Evolutionary conservation across 53 echinoderm and acorn worm species (phyloP), one percentile per base, ranked within the genome.

Genomic region (Henricia sp.): DNA sequence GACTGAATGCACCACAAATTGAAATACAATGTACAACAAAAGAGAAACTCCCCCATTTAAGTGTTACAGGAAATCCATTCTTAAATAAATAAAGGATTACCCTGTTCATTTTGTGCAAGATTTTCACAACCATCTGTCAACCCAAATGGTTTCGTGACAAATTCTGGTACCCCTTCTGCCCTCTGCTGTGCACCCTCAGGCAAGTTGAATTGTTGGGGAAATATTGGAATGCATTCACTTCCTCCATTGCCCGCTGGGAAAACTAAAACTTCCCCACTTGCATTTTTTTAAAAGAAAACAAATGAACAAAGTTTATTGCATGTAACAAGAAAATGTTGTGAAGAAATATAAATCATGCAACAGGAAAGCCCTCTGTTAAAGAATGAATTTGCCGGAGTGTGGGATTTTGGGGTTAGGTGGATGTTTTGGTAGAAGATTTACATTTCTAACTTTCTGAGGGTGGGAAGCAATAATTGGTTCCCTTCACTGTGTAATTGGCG

Each of bases 41-140:
- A 25, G 24, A 56, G 27, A 19, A 56, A 23, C 57, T 10, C 33
- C 62, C 62, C 13, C 2, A 29, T 27, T 30, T 30, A 60, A 40
- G 77, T 17, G 63, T 80, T 80, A 63, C 80, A 64, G 80, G 80
- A 80, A 80, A 80, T 64, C 38, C 37, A 30, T 80, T 40, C 62
- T 60, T 63, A 80, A 33, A 80, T 80, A 80, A 80, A 80, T 64
- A 80, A 80, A 80, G 80, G 64, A 62, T 80, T 80, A 80, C 26
- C 25, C 43, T 63, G 64, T 80, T 44, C 62, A 80, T 50, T 80
- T 48, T 80, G 20, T 35, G 54, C 37, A 40, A 30, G 17, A 19
- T 36, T 46, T 57, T 62, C 28, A 64, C 43, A 4, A 9, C 26
- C 48, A 62, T 63, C 40, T 33, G 28, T 80, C 44, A 62, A 80